phyloP scores from a whole-genome alignment of 2,888 invertebrate genomes.

The Drosophila lacicola region DNA sequence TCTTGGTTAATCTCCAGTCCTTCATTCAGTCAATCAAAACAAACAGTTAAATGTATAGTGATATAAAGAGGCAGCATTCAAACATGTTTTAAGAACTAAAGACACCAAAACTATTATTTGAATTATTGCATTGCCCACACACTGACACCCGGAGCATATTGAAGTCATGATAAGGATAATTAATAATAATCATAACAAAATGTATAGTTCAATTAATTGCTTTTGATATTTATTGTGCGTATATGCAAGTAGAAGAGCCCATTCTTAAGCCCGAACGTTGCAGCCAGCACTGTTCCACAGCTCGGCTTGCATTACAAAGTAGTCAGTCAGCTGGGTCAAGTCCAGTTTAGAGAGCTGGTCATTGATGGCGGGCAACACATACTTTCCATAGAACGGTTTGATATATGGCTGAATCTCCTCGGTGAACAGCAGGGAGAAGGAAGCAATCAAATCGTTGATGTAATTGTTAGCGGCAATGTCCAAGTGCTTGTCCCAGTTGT shows the following conservation, averaged over 20 bases:
- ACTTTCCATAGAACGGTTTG: conserved; percentile 15
- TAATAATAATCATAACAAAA: not conserved
- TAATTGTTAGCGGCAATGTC: conserved; percentile 69
- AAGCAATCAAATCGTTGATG: conserved; percentile 52
- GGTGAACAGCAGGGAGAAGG: conserved; percentile 40
- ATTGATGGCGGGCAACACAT: conserved; percentile 47
- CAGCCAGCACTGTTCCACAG: conserved; percentile 37
- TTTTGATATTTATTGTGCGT: conserved; percentile 8
- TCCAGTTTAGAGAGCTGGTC: conserved; percentile 34
- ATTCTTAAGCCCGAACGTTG: conserved; percentile 8
- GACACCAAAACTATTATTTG: too few species aligned
- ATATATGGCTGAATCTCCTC: conserved; percentile 56
- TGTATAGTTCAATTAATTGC: not conserved
- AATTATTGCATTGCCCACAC: too few species aligned
- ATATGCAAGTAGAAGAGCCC: not conserved
- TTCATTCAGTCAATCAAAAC: too few species aligned
- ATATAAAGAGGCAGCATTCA: too few species aligned
- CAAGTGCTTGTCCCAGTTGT: conserved; percentile 66
- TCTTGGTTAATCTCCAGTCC: too few species aligned
- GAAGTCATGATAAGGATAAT: too few species aligned
- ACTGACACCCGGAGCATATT: too few species aligned
- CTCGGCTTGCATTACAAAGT: conserved; percentile 24
- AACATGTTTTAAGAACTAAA: too few species aligned
- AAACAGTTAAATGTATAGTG: too few species aligned
- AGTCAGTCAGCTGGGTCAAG: conserved; percentile 25